Evolutionary conservation across 2,113 vertebrate species (phyloP).

Genomic region (Monarcha castaneiventris): DNA sequence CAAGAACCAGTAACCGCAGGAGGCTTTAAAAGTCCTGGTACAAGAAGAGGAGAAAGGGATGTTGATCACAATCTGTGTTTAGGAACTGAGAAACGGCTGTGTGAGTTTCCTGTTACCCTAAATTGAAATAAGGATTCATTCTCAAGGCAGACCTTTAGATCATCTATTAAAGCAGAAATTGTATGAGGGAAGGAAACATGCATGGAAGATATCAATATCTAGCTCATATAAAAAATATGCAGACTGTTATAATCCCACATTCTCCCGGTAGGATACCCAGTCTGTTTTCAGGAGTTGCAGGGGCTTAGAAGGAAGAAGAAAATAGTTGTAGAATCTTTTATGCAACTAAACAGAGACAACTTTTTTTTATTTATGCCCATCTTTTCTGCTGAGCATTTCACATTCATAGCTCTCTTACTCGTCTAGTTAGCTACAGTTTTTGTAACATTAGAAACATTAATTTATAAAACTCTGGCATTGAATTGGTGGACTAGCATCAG

Average conservation of each 20-base stretch:
- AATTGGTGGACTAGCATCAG: background rate
- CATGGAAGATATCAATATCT: background rate
- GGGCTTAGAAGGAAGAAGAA: background rate
- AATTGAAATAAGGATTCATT: background rate
- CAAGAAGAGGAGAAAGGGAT: background rate
- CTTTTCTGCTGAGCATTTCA: background rate
- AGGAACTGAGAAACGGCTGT: background rate
- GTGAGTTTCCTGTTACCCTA: background rate
- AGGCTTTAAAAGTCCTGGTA: background rate
- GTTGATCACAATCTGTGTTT: background rate
- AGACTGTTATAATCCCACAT: background rate
- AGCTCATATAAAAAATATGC: background rate
- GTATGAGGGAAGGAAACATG: background rate
- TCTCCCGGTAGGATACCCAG: background rate
- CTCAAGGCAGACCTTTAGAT: background rate
- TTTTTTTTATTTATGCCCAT: background rate
- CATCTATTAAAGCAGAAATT: background rate
- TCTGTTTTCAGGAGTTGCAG: background rate
- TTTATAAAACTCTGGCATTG: background rate
- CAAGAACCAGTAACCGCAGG: background rate
- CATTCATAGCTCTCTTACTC: background rate
- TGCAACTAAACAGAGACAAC: background rate
- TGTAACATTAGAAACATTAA: background rate
- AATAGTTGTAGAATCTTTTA: background rate
- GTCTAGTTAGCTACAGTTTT: background rate